Percentiles rank a stretch among this genome's conserved stretches.
These are phyloP conservation scores for Chironex yamaguchii DNA, from an alignment of 30 jellyfish, hydroid and myxozoan species.

Conservation along the genomic window DNA sequence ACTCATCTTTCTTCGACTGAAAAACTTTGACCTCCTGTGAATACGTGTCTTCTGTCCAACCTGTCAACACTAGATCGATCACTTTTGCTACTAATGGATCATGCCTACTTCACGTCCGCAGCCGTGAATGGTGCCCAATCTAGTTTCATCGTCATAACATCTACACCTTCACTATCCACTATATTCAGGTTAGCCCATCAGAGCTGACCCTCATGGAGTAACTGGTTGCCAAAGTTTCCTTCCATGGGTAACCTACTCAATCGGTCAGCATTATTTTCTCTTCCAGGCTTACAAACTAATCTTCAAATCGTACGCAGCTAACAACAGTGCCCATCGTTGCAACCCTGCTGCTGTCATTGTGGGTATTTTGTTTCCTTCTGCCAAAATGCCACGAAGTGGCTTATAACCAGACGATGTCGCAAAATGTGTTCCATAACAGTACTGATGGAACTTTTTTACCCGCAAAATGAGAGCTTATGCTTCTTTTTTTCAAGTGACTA, in stretches of 20 bases:
- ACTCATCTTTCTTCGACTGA: not conserved
- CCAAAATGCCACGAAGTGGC: conserved; percentile 39
- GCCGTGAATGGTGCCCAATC: conserved; percentile 49
- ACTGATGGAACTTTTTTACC: conserved; percentile 61
- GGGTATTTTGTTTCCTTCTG: conserved; percentile 25
- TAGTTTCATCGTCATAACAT: conserved; percentile 30
- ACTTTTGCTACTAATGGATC: conserved; percentile 53
- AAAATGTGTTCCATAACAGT: conserved; percentile 52
- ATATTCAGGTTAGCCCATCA: no score
- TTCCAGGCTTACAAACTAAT: conserved; percentile 12
- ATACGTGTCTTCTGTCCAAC: not conserved
- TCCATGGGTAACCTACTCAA: no score
- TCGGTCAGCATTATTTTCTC: conserved; percentile 25
- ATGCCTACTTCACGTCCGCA: conserved; percentile 3
- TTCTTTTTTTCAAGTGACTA: no score
- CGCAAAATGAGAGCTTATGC: conserved; percentile 53
- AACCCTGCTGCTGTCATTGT: conserved; percentile 58
- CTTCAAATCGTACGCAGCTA: conserved; percentile 4
- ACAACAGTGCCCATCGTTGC: conserved; percentile 70
- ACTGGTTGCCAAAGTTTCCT: no score
- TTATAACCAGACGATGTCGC: conserved; percentile 49
- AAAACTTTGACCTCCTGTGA: not conserved
- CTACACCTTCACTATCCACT: no score
- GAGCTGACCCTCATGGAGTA: no score
- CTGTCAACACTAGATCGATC: conserved; percentile 6